A percentile compares a stretch with the other conserved stretches of the same genome.
Evolutionary conservation across 1,140 invertebrate genomes (phyloP).

Genomic region (Papilio glaucus): DNA sequence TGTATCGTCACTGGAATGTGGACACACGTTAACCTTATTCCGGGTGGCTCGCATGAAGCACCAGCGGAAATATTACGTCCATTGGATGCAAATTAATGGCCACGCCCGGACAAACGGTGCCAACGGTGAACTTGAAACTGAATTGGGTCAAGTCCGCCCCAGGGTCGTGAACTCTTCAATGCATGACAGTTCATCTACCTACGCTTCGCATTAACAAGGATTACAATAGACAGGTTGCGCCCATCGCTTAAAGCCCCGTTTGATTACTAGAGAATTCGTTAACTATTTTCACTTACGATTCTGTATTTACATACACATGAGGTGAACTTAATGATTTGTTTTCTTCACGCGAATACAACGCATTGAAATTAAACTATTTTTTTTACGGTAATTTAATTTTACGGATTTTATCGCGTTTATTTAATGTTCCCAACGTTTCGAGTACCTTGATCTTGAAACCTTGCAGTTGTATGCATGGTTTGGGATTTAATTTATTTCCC

Average conservation of each 20-base stretch:
- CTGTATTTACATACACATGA: background rate
- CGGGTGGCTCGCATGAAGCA: conserved; percentile 33
- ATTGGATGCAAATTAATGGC: conserved; percentile 67
- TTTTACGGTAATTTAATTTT: background rate
- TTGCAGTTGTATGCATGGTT: too few relatives aligned
- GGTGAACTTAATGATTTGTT: too few relatives aligned
- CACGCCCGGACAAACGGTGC: conserved; percentile 46
- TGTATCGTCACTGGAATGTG: conserved; percentile 33
- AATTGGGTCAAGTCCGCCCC: conserved; percentile 53
- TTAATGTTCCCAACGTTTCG: too few relatives aligned
- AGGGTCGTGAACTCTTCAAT: conserved; percentile 55
- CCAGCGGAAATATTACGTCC: conserved; percentile 44
- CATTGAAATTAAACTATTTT: background rate
- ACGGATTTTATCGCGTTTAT: too few relatives aligned
- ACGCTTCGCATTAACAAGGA: conserved; percentile 40
- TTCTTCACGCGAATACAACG: too few relatives aligned
- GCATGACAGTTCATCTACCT: conserved; percentile 49
- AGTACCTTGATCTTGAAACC: too few relatives aligned
- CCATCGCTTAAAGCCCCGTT: conserved; percentile 31
- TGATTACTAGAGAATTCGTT: background rate
- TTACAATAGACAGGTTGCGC: conserved; percentile 40
- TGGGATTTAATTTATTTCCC: too few relatives aligned
- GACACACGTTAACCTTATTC: conserved; percentile 38
- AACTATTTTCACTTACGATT: background rate
- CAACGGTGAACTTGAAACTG: conserved; percentile 58